These are phyloP conservation scores for Peucedramus taeniatus DNA, from an alignment of 2,113 vertebrate species.

Conservation along the genomic window DNA sequence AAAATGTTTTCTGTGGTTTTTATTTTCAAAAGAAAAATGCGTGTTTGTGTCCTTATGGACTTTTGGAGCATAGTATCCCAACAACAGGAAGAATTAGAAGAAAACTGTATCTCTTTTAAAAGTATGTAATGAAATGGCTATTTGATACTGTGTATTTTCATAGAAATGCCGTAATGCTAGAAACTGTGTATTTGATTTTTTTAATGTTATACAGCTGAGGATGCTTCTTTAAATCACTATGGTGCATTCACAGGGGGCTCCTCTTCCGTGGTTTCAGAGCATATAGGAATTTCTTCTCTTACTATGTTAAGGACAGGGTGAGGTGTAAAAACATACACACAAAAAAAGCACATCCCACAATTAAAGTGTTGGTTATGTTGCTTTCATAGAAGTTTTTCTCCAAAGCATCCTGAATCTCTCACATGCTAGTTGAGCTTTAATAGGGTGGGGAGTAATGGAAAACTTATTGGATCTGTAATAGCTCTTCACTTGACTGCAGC, in stretches of 20 bases:
- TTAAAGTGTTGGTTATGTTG: constrained; percentile 75
- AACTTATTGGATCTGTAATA: constrained; percentile 94
- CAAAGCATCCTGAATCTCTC: constrained; percentile 80
- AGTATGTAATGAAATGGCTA: constrained; percentile 41
- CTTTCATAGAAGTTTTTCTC: constrained; percentile 76
- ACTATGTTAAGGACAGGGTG: constrained; percentile 52
- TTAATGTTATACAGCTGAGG: constrained; percentile 53
- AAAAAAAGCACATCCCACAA: constrained; percentile 67
- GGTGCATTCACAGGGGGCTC: constrained; percentile 14
- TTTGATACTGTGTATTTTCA: constrained; percentile 33
- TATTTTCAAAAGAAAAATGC: constrained; percentile 13
- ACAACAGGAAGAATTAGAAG: neutral
- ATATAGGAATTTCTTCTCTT: constrained; percentile 50
- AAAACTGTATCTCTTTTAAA: constrained; percentile 38
- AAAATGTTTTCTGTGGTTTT: constrained; percentile 12
- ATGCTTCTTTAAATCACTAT: constrained; percentile 64
- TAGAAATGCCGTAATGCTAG: neutral
- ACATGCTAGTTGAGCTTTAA: constrained; percentile 90
- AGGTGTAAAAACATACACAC: constrained; percentile 66
- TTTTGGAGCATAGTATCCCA: constrained; percentile 13
- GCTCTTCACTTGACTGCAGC: constrained; percentile 96
- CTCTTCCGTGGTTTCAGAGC: constrained; percentile 31
- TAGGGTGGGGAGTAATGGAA: constrained; percentile 92
- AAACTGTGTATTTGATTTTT: constrained; percentile 38
- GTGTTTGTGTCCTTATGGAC: constrained; percentile 1